Base-by-base conservation (phyloP, 2,888 invertebrate genomes). In the Agonopterix alstromeriana region DNA sequence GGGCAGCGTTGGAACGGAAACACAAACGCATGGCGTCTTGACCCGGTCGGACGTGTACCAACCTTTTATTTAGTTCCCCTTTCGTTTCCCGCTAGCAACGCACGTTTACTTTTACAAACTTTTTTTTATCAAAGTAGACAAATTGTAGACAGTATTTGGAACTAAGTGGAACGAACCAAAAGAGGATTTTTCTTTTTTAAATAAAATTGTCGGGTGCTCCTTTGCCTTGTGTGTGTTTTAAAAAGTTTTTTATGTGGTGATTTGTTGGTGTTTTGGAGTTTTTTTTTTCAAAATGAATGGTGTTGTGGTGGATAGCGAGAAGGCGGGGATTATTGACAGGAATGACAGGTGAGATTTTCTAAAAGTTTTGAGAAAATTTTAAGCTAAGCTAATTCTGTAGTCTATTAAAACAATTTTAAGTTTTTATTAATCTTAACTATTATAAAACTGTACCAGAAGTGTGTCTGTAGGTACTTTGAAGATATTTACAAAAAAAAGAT, bases 311-410 rank as follows among this genome's bases (percentile, higher is more conserved):
- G 42, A 42, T 42, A 10, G 54, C 47, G 69, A 72, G 56, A 72
- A 65, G 63, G 71, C 67, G 57, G 73, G 70, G 53, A 71, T 73
- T 51, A 57, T 65, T 56, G 75, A 79, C 53, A 60, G 60, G 62
- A 63, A 45, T 61, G 62, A 58, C 58, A 69, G 67, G 71, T 67
- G 50, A 55, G 55, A 54, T 53, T 50, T 27, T 27, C 5, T 1
- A 27, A 27, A 27, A 27, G 5, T 27, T 27, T 5, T 27, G 5
- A 5, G 5, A 27, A 27, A 27, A 5, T 27, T 5, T 3, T 5
- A 7, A 0, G 27, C 5, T 27, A 7, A 1, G 7, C 5, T 27
- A 27, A 27, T 27, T 27, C 27, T 27, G 27, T 27, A 27, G 3
- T 27, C 5, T 27, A 3, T 27, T 27, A 27, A 5, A 5, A 1